Conservation (phyloP, 2,113 vertebrate species). For the Pipa parva region DNA sequence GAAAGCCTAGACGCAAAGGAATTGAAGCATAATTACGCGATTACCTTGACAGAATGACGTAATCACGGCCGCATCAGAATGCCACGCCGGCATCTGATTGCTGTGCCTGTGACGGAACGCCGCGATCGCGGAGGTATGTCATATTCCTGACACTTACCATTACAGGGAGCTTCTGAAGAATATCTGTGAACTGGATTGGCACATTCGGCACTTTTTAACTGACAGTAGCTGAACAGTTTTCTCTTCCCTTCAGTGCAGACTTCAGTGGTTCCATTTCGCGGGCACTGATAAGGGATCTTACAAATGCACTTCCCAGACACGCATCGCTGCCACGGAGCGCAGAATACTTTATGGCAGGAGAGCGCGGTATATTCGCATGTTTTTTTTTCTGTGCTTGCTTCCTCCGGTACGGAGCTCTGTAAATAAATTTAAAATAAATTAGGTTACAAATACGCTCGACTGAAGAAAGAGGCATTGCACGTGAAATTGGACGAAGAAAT, state of each 20-base stretch:
- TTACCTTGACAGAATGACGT: too few relatives aligned
- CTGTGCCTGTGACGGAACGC: too few relatives aligned
- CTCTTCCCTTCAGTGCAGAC: conserved; percentile 54
- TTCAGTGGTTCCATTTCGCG: conserved; percentile 38
- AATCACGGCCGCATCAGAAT: too few relatives aligned
- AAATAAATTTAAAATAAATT: too few relatives aligned
- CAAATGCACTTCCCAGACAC: conserved; percentile 62
- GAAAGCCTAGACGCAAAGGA: too few relatives aligned
- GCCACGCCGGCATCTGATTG: too few relatives aligned
- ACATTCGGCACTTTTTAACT: conserved; percentile 71
- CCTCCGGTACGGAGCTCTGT: background rate
- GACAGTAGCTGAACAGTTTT: conserved; percentile 64
- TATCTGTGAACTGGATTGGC: conserved; percentile 47
- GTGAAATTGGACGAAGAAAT: too few relatives aligned
- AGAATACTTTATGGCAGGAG: conserved; percentile 75
- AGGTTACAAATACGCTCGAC: too few relatives aligned
- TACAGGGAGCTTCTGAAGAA: conserved; percentile 23
- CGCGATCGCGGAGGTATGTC: too few relatives aligned
- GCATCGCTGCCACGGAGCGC: conserved; percentile 74
- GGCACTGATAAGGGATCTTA: conserved; percentile 78
- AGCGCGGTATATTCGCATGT: conserved; percentile 53
- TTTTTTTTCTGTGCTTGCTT: background rate
- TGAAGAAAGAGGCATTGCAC: too few relatives aligned
- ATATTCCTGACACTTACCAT: conserved; percentile 6
- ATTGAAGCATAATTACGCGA: too few relatives aligned